Conservation (phyloP, 2,113 vertebrate species). For the Emydocephalus ijimae region DNA sequence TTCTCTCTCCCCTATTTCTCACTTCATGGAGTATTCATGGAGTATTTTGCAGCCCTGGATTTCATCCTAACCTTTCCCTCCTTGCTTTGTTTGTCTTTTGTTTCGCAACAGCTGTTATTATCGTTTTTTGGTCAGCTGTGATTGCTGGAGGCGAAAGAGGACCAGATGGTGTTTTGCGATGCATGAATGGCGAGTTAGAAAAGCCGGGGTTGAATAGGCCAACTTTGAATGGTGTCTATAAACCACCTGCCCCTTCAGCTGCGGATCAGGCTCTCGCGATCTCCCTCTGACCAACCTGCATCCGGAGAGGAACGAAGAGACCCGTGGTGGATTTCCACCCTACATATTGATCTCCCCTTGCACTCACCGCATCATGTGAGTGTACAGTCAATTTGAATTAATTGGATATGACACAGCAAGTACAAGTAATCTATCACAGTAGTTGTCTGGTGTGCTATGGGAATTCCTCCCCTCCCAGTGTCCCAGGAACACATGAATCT, state of each 20-base stretch:
- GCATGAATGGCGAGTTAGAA: constrained; percentile 99
- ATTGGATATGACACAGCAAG: constrained; percentile 96
- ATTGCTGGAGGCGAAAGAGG: constrained; percentile 99
- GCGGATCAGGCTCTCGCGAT: constrained; percentile 89
- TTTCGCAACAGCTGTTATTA: constrained; percentile 99
- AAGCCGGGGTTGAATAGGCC: constrained; percentile 97
- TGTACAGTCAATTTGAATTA: constrained; percentile 93
- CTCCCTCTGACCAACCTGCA: constrained; percentile 79
- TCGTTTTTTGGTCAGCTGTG: constrained; percentile 98
- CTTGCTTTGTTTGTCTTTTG: constrained; percentile 98
- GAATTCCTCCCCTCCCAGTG: constrained; percentile 55
- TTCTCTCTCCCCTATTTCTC: constrained; percentile 72
- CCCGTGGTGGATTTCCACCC: constrained; percentile 80
- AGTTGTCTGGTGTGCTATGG: constrained; percentile 82
- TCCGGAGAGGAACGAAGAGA: constrained; percentile 70
- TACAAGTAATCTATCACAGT: constrained; percentile 89
- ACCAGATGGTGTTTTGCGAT: constrained; percentile 99
- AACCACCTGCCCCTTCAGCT: constrained; percentile 98
- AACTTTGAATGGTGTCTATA: constrained; percentile 99
- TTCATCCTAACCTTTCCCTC: constrained; percentile 92
- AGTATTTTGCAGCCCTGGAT: constrained; percentile 84
- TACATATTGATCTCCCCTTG: constrained; percentile 95
- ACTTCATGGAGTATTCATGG: constrained; percentile 77
- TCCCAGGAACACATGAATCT: constrained; percentile 73
- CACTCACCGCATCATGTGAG: constrained; percentile 85